Evolutionary conservation across 92 coral and sea anemone species (phyloP), one percentile per base, ranked within the genome.

Genomic region (Phenganax stokvisi): DNA sequence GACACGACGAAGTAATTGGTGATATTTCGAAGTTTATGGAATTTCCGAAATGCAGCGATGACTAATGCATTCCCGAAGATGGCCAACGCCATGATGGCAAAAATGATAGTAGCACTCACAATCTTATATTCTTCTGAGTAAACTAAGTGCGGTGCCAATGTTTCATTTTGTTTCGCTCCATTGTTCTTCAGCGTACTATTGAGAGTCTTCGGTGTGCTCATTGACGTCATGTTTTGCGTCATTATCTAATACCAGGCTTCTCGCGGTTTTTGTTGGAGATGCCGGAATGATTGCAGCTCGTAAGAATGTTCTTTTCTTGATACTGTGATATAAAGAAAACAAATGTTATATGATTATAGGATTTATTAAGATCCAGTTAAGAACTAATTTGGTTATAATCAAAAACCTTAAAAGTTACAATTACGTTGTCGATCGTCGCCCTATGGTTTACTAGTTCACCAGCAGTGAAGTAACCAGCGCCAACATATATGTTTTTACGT

Each of bases 1-100:
- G 96, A 91, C 9, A 91, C 90, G 44, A 91, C 88, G 81, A 91
- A 91, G 79, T 82, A 91, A 52, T 91, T 91, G 7, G 97, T 91
- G 55, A 91, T 88, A 10, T 77, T 89, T 0, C 97, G 89, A 25
- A 91, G 89, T 55, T 89, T 91, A 11, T 86, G 91, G 77, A 81
- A 91, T 53, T 84, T 87, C 13, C 86, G 81, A 79, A 91, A 91
- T 5, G 97, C 97, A 28, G 72, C 65, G 80, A 91, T 81, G 3
- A 91, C 92, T 61, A 91, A 66, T 15, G 80, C 9, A 81, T 91
- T 91, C 16, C 97, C 97, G 70, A 83, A 85, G 61, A 91, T 70
- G 0, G 92, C 92, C 91, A 91, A 80, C 20, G 89, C 51, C 71
- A 91, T 91, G 79, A 91, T 91, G 72, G 89, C 84, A 44, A 91